Evolutionary conservation across 2,888 invertebrate genomes (phyloP).

Genomic region (Agriopis leucophaearia): DNA sequence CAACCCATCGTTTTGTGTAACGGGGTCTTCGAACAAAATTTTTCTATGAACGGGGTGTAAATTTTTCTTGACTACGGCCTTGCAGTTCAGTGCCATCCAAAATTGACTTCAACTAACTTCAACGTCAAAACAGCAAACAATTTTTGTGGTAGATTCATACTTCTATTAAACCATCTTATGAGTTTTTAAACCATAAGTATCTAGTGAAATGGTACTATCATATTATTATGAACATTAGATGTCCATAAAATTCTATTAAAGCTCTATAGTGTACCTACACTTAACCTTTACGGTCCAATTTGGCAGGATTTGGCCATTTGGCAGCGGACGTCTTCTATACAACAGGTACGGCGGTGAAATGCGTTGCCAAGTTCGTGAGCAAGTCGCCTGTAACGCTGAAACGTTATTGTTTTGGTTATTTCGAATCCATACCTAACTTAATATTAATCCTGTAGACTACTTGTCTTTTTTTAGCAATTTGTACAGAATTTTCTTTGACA

Average conservation of each 20-base stretch:
- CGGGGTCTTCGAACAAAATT: too few relatives aligned
- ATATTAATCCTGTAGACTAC: too few relatives aligned
- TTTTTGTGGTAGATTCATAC: too few relatives aligned
- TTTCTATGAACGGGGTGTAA: too few relatives aligned
- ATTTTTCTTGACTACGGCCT: too few relatives aligned
- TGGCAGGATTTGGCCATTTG: constrained; percentile 74
- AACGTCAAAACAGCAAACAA: too few relatives aligned
- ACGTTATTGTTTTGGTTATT: constrained; percentile 1
- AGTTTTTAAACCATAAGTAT: constrained; percentile 1
- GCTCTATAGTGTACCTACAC: constrained; percentile 56
- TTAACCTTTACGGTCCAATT: constrained; percentile 82
- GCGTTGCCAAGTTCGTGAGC: constrained; percentile 42
- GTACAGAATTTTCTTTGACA: too few relatives aligned
- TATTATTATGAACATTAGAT: constrained; percentile 20
- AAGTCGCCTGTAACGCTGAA: neutral
- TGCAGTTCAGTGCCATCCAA: too few relatives aligned
- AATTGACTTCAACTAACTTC: too few relatives aligned
- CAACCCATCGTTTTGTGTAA: too few relatives aligned
- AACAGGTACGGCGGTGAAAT: constrained; percentile 45
- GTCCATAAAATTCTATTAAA: constrained; percentile 42
- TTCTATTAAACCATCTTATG: neutral
- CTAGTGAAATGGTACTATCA: neutral
- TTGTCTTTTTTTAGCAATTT: too few relatives aligned
- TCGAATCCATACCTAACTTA: neutral
- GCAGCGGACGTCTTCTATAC: constrained; percentile 57